Evolutionary conservation across 2,888 invertebrate species (phyloP), one percentile per base, ranked within the genome.

Genomic region (Drosophila diplacantha): DNA sequence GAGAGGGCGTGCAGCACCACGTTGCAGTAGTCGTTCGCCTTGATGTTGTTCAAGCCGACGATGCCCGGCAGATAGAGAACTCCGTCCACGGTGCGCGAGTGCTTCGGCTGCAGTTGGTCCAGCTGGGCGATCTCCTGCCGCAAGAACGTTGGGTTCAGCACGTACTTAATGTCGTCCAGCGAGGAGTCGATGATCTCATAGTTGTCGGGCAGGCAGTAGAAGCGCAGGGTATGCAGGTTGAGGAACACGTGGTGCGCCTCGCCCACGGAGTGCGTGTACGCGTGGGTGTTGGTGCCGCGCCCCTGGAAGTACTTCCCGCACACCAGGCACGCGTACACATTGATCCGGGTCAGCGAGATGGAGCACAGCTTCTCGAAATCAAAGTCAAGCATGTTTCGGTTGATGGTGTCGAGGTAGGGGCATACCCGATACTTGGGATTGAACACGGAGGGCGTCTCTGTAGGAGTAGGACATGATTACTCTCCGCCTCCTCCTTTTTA

Each of bases 311-410:
- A 99, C 89, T 99, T 99, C 20, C 99, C 99, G 88, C 99, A 99
- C 1, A 99, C 97, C 63, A 99, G 91, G 86, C 99, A 99, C 8
- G 99, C 99, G 88, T 99, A 99, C 32, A 99, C 99, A 90, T 99
- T 99, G 77, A 99, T 97, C 84, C 99, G 93, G 0, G 99, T 99
- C 68, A 99, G 88, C 0, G 99, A 99, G 35, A 99, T 95, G 0
- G 99, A 99, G 87, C 99, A 99, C 24, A 99, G 89, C 88, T 99
- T 99, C 89, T 99, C 99, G 90, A 99, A 99, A 90, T 99, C 99
- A 90, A 99, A 99, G 89, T 99, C 99, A 66, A 99, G 89, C 66
- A 98, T 93, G 81, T 97, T 96, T 53, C 99, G 91, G 88, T 99
- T 98, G 66, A 99, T 99, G 1, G 99, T 99, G 85, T 99, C 99